Conservation (phyloP, 2,113 vertebrate species). For the Callionymus lyra region DNA sequence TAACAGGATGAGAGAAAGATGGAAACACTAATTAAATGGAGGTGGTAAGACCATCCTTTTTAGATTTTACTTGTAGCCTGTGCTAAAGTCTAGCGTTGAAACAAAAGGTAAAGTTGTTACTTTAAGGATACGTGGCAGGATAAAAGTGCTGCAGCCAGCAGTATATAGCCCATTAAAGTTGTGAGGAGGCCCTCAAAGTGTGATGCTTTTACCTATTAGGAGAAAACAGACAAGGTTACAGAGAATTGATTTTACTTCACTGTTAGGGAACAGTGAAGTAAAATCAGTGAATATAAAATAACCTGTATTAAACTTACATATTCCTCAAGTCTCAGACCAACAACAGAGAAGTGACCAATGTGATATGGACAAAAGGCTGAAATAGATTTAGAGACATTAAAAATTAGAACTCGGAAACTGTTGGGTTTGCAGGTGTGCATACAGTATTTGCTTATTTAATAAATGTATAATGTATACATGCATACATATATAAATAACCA, state of each 20-base stretch:
- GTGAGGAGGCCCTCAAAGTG: conserved; percentile 98
- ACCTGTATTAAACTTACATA: conserved; percentile 72
- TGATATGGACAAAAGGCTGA: conserved; percentile 97
- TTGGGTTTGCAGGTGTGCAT: too few species aligned
- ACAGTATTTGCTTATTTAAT: too few species aligned
- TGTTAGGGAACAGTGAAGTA: conserved; percentile 66
- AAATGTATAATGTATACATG: too few species aligned
- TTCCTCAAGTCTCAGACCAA: conserved; percentile 93
- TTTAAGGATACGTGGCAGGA: conserved; percentile 89
- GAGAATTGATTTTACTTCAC: too few species aligned
- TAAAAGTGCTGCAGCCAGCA: conserved; percentile 90
- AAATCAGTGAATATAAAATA: not conserved
- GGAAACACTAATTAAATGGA: too few species aligned
- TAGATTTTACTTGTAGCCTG: too few species aligned
- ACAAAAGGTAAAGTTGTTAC: too few species aligned
- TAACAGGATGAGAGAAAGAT: too few species aligned
- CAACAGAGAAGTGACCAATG: conserved; percentile 96
- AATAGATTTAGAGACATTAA: not conserved
- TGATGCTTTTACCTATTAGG: conserved; percentile 85
- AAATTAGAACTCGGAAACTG: too few species aligned
- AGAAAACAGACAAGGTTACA: conserved; percentile 2
- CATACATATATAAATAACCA: too few species aligned
- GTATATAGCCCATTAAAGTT: conserved; percentile 93
- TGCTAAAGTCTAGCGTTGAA: too few species aligned
- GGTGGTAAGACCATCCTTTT: too few species aligned